phyloP scores from a whole-genome alignment of 1,140 invertebrate species.

The Notospermus geniculatus region DNA sequence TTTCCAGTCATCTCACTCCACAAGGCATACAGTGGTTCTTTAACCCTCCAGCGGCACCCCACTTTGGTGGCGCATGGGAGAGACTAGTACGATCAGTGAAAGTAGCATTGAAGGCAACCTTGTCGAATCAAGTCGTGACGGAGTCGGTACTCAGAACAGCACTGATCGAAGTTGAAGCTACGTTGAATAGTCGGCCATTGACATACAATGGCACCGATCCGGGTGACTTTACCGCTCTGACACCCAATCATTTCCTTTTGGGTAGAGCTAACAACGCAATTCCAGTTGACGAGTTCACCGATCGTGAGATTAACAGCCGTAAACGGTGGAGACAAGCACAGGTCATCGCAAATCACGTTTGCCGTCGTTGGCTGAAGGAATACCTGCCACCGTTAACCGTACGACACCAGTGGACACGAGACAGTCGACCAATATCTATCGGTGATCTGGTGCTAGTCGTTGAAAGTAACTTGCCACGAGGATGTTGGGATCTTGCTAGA shows the following conservation, averaged over 20 bases:
- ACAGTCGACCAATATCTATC: background rate
- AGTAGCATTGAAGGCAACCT: background rate
- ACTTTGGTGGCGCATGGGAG: background rate
- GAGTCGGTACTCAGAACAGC: background rate
- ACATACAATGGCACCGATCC: constrained; percentile 1
- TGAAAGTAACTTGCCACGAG: background rate
- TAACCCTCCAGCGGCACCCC: background rate
- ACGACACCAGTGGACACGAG: constrained; percentile 7
- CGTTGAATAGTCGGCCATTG: background rate
- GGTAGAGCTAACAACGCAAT: too few relatives aligned
- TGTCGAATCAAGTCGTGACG: background rate
- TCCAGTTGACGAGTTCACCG: too few relatives aligned
- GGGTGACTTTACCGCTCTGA: too few relatives aligned
- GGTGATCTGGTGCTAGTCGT: background rate
- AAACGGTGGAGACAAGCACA: constrained; percentile 13
- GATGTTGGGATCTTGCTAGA: too few relatives aligned
- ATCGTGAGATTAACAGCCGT: too few relatives aligned
- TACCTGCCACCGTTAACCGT: constrained; percentile 4
- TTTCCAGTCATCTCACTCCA: background rate
- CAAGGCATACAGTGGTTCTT: background rate
- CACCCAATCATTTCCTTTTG: too few relatives aligned
- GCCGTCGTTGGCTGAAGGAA: constrained; percentile 15
- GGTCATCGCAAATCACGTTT: constrained; percentile 13
- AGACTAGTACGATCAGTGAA: background rate
- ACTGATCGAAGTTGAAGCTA: background rate